These are phyloP conservation scores for Octonoba sinensis DNA, from an alignment of 2,888 invertebrate species.

Conservation along the genomic window DNA sequence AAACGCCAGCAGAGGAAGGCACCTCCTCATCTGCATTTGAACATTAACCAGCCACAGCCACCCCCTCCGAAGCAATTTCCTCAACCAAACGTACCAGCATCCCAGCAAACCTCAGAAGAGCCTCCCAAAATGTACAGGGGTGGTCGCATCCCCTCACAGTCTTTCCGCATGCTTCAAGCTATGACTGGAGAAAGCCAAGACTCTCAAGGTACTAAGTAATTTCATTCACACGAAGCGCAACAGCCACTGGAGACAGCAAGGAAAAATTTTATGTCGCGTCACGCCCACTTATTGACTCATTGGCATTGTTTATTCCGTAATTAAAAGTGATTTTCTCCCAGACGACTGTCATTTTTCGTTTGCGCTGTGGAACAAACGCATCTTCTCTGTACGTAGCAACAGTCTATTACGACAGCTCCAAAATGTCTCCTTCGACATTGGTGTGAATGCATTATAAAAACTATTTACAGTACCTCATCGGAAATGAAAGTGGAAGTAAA, in stretches of 20 bases:
- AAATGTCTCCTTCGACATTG: no score
- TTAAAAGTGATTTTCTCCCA: no score
- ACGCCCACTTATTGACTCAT: no score
- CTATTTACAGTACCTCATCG: no score
- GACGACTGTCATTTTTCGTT: no score
- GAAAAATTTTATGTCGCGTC: no score
- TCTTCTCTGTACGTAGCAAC: no score
- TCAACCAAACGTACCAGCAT: constrained; percentile 64
- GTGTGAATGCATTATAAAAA: no score
- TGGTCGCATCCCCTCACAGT: constrained; percentile 83
- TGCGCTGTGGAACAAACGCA: no score
- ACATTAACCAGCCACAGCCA: constrained; percentile 23
- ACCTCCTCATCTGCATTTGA: constrained; percentile 29
- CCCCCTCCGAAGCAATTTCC: constrained; percentile 42
- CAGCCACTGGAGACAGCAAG: not conserved
- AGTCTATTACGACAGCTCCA: no score
- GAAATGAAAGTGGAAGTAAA: no score
- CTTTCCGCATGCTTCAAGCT: constrained; percentile 84
- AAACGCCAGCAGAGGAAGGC: constrained; percentile 35
- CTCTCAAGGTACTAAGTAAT: not conserved
- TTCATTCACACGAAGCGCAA: not conserved
- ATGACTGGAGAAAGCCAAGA: constrained; percentile 75
- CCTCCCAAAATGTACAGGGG: constrained; percentile 73
- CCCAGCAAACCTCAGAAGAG: constrained; percentile 60
- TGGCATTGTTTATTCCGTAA: no score